These are phyloP conservation scores for Geotrypetes seraphini DNA, from an alignment of 2,797 vertebrate species.

Conservation along the genomic window DNA sequence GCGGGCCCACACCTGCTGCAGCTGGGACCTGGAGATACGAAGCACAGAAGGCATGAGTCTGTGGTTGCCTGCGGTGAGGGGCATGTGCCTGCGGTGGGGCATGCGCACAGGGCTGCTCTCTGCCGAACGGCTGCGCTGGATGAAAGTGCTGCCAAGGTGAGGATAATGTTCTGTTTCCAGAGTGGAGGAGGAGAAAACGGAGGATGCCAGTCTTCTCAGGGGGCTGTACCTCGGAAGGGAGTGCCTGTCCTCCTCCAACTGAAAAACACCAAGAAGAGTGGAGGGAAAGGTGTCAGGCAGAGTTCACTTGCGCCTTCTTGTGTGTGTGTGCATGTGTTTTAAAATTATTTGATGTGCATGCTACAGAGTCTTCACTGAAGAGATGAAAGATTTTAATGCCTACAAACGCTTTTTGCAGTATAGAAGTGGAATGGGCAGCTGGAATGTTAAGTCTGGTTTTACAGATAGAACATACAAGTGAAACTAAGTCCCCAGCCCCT, in stretches of 20 bases:
- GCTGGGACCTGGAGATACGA: conserved; percentile 82
- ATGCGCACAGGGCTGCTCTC: conserved; percentile 94
- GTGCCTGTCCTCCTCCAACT: conserved; percentile 89
- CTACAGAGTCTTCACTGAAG: conserved; percentile 41
- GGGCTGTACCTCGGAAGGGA: conserved; percentile 90
- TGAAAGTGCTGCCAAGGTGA: conserved; percentile 78
- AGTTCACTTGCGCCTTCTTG: conserved; percentile 48
- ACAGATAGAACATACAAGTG: no score
- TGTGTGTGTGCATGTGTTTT: conserved; percentile 9
- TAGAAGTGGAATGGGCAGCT: no score
- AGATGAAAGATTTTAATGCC: conserved; percentile 27
- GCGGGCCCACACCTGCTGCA: conserved; percentile 93
- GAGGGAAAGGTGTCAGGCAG: conserved; percentile 73
- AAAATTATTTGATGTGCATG: conserved; percentile 48
- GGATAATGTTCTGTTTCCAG: conserved; percentile 97
- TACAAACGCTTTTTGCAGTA: no score
- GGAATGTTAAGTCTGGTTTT: no score
- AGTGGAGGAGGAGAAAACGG: conserved; percentile 96
- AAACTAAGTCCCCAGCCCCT: no score
- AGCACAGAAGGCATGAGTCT: conserved; percentile 91
- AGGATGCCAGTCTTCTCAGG: conserved; percentile 95
- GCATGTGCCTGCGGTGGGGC: conserved; percentile 72
- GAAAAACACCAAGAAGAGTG: conserved; percentile 90
- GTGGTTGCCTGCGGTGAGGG: conserved; percentile 77
- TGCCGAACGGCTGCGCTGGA: conserved; percentile 96